Evolutionary conservation across 2,888 invertebrate species (phyloP).

Genomic region (Sialis fuliginosa): DNA sequence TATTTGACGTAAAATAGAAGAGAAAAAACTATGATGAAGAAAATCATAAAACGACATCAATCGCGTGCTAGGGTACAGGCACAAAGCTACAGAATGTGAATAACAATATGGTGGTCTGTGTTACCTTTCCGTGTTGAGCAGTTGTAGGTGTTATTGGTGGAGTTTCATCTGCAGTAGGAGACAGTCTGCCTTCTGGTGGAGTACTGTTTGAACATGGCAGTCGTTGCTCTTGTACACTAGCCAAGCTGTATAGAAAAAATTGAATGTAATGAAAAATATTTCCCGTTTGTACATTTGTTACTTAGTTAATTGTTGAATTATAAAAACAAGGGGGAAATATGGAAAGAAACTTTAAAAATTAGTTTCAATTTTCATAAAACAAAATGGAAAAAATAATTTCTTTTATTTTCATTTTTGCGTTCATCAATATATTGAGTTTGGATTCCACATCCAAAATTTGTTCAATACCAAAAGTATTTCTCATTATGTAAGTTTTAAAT

Average conservation of each 20-base stretch:
- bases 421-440: background rate
- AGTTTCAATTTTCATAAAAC: no score
- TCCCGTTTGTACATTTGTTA: no score
- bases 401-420: background rate
- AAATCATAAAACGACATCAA: background rate
- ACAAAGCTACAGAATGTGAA: background rate
- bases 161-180: conserved; percentile 38
- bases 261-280: background rate
- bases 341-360: no score
- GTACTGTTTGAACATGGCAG: conserved; percentile 38
- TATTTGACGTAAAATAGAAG: no score
- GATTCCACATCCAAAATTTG: background rate
- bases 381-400: background rate
- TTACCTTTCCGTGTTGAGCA: conserved; percentile 58
- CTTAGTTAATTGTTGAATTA: no score
- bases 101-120: conserved; percentile 3
- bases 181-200: conserved; percentile 35
- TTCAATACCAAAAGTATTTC: no score
- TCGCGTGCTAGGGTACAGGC: conserved; percentile 4
- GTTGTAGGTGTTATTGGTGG: conserved; percentile 40
- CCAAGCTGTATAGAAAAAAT: conserved; percentile 45
- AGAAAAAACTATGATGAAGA: conserved; percentile 10
- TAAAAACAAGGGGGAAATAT: no score
- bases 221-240: conserved; percentile 91
- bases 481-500: no score